Evolutionary conservation across 2,113 vertebrate species (phyloP), one percentile per base, ranked within the genome.

Genomic region (Otus sunia): DNA sequence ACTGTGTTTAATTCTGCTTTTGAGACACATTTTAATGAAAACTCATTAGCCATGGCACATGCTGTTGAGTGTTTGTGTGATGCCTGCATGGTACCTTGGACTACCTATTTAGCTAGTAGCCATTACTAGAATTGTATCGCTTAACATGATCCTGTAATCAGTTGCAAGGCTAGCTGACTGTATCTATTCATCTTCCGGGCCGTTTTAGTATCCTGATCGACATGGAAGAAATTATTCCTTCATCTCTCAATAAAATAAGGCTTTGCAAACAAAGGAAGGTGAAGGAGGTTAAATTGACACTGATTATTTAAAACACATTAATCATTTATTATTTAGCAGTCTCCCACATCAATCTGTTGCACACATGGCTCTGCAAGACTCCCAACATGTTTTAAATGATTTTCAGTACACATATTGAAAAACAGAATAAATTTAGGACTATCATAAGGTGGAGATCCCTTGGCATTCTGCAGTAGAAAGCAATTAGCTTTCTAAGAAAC

Each of bases 241-340:
- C 41, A 90, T 95, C 85, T 95, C 86, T 92, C 85, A 95, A 71
- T 90, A 95, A 96, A 95, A 91, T 72, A 91, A 96, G 30, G 41
- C 55, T 96, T 55, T 83, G 45, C 32, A 89, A 85, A 92, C 45
- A 92, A 32, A 87, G 36, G 17, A 94, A 95, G 64, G 62, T 64
- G 63, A 92, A 86, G 69, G 43, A 95, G 64, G n/a, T 92, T 97
- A 96, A 97, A 92, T 11, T 89, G 43, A 9, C 73, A 95, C 22
- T 87, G 91, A 91, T 96, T 92, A 81, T 32, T 94, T 73, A 96
- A 92, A 75, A 86, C 15, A 90, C 19, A 80, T 52, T 66, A 90
- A 95, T 96, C 29, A 80, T 72, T 95, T 90, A 96, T 92, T 82
- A 95, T 93, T 96, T 94, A 96, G 64, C 58, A 84, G 53, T 60